Evolutionary conservation across 2,888 invertebrate species (phyloP), one percentile per base, ranked within the genome.

Genomic region (Pseudanteris insignis): DNA sequence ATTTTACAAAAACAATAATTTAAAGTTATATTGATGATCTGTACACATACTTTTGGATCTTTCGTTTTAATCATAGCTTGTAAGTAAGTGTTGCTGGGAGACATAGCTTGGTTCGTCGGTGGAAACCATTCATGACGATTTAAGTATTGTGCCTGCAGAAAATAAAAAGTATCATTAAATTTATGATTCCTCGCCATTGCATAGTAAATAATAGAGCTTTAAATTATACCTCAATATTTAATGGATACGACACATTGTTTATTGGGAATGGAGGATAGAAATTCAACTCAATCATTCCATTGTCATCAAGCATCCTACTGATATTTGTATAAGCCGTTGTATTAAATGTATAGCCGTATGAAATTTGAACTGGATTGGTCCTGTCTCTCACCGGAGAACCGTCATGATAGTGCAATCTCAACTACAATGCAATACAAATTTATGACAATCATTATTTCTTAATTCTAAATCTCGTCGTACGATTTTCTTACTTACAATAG

Each of bases 51-150:
- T 71, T 67, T 82, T 50, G 82, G 85, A 67, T 82, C 83, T 43
- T 84, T 83, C 2, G 86, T 86, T 21, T 82, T 75, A 13, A 87
- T 72, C 30, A 81, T 80, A 5, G 86, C 86, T 67, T 86, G 85
- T 44, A 86, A 80, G 66, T 82, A 86, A 18, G 83, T 83, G 47
- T 84, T 83, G 64, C 85, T 86, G 1, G 86, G 84, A 1, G 89
- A 89, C 47, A 86, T 84, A 8, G 89, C 87, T 40, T 87, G 84
- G 68, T 87, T 86, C 2, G 91, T 86, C 40, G 89, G 86, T 1
- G 90, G 87, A 47, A 92, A 86, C 76, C 89, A 86, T 74, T 91
- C 90, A 55, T 89, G 87, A 24, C 92, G 85, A 69, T 91, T 91
- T 73, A 89, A 84, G 77, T 93, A 94, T 72, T 88, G 87, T 1